Evolutionary conservation across 2,113 vertebrate genomes (phyloP), one percentile per base, ranked within the genome.

Genomic region (Peucedramus taeniatus): DNA sequence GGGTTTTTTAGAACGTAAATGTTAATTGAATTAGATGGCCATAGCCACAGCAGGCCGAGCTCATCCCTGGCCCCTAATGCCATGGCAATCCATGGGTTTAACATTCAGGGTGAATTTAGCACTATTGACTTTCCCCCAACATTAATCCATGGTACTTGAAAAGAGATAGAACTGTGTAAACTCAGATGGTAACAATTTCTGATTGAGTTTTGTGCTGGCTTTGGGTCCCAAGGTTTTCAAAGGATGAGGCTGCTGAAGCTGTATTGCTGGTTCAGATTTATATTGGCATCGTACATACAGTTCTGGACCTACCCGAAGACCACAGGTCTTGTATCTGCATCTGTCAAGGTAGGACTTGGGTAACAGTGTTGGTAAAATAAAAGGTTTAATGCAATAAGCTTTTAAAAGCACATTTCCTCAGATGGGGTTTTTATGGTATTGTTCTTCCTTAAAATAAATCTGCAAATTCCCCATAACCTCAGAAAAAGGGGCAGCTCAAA

Each of bases 1-100:
- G 27, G 5, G 22, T 93, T 87, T 93, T 91, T 94, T 89, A 94
- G 83, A 47, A 24, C 1, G 28, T 93, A 90, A 89, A 97, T 44
- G 57, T 97, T 94, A 96, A 95, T 97, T 97, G 83, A 95, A 89
- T 75, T 94, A 96, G 97, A 47, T 92, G 78, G 79, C 42, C 31
- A 15, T 61, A 82, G 90, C 79, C 75, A 66, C 85, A 92, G 85
- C 72, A 78, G 53, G 72, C 40, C 64, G 9, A 86, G 37, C 88
- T 78, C 79, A 89, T 89, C 83, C 74, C 72, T 68, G 64, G 75
- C 40, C 47, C 28, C 69, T 65, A n/a, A 7, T 54, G 56, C 78
- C 33, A 15, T 13, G 59, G 45, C 71, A 88, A 7, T 51, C 71
- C 18, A 6, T 35, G 64, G 22, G 27, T 80, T 86, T 86, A 88